Evolutionary conservation across 2,888 invertebrate species (phyloP).

Genomic region (Acronicta aceris): DNA sequence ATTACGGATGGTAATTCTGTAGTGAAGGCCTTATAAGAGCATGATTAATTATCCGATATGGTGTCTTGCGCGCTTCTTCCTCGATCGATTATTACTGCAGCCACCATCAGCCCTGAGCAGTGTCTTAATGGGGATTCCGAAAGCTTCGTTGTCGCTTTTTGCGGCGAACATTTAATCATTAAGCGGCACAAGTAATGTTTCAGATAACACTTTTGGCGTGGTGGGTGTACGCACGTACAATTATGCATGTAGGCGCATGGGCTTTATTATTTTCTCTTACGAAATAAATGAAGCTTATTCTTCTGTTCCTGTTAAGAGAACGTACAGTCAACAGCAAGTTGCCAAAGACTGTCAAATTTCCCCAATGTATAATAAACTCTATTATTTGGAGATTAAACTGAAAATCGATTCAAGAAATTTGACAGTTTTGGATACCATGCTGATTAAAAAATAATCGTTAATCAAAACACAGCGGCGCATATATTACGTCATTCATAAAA

Average conservation of each 20-base stretch:
- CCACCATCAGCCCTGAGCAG: conserved; percentile 59
- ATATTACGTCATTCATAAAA: no score
- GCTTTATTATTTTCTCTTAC: conserved; percentile 11
- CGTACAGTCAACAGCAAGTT: no score
- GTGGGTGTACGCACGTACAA: conserved; percentile 14
- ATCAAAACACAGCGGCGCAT: no score
- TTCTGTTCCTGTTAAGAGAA: neutral
- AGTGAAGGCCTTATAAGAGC: conserved; percentile 70
- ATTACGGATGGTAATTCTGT: conserved; percentile 73
- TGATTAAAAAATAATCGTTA: no score
- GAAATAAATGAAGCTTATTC: conserved; percentile 7
- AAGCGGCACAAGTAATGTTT: conserved; percentile 39
- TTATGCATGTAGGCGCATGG: conserved; percentile 5
- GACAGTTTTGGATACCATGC: no score
- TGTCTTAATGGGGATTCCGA: conserved; percentile 62
- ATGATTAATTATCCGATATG: conserved; percentile 80
- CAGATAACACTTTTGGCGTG: conserved; percentile 46
- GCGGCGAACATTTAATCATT: conserved; percentile 55
- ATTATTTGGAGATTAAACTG: no score
- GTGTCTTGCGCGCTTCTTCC: conserved; percentile 67
- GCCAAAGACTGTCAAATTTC: no score
- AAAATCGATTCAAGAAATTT: no score
- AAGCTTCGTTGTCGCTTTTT: conserved; percentile 60
- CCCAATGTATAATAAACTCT: no score
- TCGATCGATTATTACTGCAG: conserved; percentile 69